Conservation (phyloP, 2,113 vertebrate genomes). For the Orthonyx spaldingii region DNA sequence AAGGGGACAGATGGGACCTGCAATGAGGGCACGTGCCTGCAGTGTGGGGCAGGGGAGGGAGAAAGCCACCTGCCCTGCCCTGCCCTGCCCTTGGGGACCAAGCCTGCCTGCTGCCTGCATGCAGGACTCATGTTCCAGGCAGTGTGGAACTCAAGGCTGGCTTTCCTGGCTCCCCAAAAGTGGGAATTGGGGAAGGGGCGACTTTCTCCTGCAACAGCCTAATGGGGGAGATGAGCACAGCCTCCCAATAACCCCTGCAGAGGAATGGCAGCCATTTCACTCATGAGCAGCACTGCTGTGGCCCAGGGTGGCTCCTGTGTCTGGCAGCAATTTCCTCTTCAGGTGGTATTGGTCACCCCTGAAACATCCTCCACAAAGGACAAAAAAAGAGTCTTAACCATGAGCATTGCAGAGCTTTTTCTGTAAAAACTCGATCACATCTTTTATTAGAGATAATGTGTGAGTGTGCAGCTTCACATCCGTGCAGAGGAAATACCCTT, state of each 20-base stretch:
- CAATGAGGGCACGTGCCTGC: neutral
- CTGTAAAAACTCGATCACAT: neutral
- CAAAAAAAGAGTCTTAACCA: neutral
- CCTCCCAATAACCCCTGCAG: no score
- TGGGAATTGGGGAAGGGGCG: neutral
- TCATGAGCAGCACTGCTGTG: neutral
- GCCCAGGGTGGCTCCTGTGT: neutral
- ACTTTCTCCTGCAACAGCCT: neutral
- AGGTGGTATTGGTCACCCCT: neutral
- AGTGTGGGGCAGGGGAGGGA: neutral
- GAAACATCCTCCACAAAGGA: neutral
- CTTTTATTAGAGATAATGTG: neutral
- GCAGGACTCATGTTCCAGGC: neutral
- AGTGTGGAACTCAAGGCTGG: accelerated
- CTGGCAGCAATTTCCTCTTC: neutral
- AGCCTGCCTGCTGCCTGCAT: neutral
- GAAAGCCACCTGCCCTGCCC: neutral
- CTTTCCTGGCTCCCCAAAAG: neutral
- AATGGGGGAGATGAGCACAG: neutral
- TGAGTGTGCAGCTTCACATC: neutral
- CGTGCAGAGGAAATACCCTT: neutral
- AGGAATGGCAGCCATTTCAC: neutral
- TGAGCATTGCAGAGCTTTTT: neutral
- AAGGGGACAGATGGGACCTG: neutral
- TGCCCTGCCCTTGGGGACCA: neutral